Conservation (phyloP, 2,888 invertebrate genomes). For the Amblyjoppa fuscipennis region DNA sequence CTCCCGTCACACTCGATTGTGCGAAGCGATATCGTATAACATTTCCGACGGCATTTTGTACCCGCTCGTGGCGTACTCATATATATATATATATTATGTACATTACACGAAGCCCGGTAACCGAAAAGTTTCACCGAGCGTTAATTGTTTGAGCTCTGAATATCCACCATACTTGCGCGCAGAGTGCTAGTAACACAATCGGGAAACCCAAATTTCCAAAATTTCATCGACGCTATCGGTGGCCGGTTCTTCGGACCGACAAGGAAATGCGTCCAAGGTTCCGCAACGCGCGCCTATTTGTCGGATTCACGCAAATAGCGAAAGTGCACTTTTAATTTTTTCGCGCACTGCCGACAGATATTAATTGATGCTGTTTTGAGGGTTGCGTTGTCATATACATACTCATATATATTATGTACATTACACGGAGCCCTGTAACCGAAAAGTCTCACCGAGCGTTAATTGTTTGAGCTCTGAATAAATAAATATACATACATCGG, state of each 20-base stretch:
- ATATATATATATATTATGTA: neutral
- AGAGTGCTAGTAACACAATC: neutral
- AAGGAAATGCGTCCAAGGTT: too few relatives aligned
- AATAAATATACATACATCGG: conserved; percentile 45
- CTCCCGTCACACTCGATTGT: conserved; percentile 33
- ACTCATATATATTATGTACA: neutral
- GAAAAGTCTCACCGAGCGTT: conserved; percentile 46
- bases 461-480: conserved; percentile 53
- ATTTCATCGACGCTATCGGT: neutral
- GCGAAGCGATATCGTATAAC: conserved; percentile 46
- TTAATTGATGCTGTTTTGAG: too few relatives aligned
- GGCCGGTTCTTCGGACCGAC: neutral
- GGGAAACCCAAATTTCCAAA: neutral
- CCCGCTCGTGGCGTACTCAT: neutral
- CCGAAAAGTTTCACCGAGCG: conserved; percentile 39
- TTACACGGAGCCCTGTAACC: conserved; percentile 31
- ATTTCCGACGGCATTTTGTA: conserved; percentile 16
- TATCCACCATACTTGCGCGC: conserved; percentile 21
- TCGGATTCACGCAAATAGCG: neutral
- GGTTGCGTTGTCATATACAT: too few relatives aligned
- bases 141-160: conserved; percentile 53
- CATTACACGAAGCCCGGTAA: conserved; percentile 24
- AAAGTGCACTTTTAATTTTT: too few relatives aligned
- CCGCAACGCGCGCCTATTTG: neutral
- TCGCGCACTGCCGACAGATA: too few relatives aligned